These are phyloP conservation scores for Penaeus japonicus DNA, from an alignment of 1,140 invertebrate species.

Conservation along the genomic window DNA sequence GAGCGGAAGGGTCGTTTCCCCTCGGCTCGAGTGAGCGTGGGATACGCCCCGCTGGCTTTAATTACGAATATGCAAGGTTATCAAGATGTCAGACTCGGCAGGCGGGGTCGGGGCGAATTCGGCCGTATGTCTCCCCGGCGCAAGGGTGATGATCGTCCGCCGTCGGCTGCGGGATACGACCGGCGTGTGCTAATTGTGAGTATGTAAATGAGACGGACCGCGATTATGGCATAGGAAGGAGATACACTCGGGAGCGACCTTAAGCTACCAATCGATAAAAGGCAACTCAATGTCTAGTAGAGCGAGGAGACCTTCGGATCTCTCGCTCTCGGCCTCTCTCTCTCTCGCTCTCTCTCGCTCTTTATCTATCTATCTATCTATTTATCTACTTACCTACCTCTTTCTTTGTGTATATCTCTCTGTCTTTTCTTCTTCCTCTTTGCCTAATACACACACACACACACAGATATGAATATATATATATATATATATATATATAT, in stretches of 20 bases:
- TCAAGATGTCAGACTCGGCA: constrained; percentile 49
- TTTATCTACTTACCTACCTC: not conserved
- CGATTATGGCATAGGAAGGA: constrained; percentile 48
- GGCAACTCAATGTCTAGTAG: not conserved
- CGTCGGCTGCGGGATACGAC: constrained; percentile 17
- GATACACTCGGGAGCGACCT: not conserved
- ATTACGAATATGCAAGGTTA: constrained; percentile 56
- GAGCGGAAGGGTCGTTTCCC: constrained; percentile 15
- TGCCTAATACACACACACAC: not conserved
- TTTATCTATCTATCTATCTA: not conserved
- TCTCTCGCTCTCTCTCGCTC: constrained; percentile 8
- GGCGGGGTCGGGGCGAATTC: not conserved
- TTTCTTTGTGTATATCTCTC: not conserved
- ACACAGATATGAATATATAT: no score
- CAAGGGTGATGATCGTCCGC: constrained; percentile 2
- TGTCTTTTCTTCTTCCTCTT: not conserved
- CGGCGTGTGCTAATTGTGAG: constrained; percentile 51
- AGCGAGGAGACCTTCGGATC: not conserved
- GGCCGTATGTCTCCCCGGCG: not conserved
- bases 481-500: no score
- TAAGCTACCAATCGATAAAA: not conserved
- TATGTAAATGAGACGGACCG: constrained; percentile 54
- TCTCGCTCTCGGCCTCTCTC: not conserved
- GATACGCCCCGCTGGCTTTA: constrained; percentile 46
- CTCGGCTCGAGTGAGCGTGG: not conserved